Evolutionary conservation across 1,140 invertebrate genomes (phyloP), one percentile per base, ranked within the genome.

Genomic region (Psix sp.): DNA sequence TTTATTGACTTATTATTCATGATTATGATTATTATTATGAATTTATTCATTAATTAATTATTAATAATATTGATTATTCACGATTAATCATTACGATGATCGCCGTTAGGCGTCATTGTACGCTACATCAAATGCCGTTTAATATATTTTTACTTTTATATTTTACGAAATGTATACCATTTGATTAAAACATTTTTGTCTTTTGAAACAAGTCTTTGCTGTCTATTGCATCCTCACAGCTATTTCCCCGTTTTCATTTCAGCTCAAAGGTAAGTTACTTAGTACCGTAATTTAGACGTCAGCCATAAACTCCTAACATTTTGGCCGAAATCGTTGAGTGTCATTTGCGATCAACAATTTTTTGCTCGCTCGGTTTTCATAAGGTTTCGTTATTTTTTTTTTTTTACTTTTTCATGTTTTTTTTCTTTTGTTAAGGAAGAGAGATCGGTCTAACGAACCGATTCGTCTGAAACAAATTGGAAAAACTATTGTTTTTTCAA

Each of bases 91-190:
- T 80, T 80, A 82, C 81, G 80, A 79, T 72, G 56, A 79, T 77
- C 78, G 79, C 76, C 74, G 79, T 77, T 79, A 78, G n/a, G 73
- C 72, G 81, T 84, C 76, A 74, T 80, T 84, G 74, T 82, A 86
- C 82, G 79, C 80, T 80, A 86, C 82, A 79, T 83, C 83, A 86
- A 86, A 86, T 87, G 84, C 85, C 84, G 85, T 85, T 86, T 86
- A 86, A 87, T 86, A 87, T 86, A 87, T 87, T 87, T 86, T 86
- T 84, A 87, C 82, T 86, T 86, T 86, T 85, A 84, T 87, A 86
- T 82, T 80, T 82, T 84, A 85, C 79, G 81, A 87, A 83, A 86
- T 87, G 85, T 87, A 81, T 79, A 85, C 82, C 86, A 85, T 86
- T 87, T 87, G 83, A 82, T 87, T 86, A 84, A 87, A 86, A 84